phyloP scores from a whole-genome alignment of 2,797 vertebrate species.

The Psittacula echo region DNA sequence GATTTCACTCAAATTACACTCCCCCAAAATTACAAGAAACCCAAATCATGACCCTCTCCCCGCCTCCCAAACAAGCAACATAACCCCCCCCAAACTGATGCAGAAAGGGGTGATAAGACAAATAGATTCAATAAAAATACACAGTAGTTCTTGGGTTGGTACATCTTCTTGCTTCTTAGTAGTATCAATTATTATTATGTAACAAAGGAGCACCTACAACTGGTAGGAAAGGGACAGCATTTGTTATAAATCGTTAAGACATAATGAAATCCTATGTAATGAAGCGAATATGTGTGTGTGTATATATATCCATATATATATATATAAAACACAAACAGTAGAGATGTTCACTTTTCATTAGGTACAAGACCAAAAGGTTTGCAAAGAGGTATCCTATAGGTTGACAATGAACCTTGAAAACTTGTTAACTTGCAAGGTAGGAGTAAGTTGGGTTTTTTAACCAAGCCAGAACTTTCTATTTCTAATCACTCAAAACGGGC shows the following conservation, averaged over 20 bases:
- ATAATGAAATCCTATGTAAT: not conserved
- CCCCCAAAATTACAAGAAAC: not conserved
- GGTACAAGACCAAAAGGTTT: not conserved
- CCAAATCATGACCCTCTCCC: not conserved
- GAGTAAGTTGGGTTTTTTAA: not conserved
- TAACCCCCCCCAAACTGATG: not conserved
- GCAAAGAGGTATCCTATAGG: not conserved
- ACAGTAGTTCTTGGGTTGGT: not conserved
- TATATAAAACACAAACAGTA: not conserved
- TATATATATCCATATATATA: rapidly evolving
- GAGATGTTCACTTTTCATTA: not conserved
- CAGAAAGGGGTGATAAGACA: not conserved
- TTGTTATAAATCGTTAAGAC: not conserved
- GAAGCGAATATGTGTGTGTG: rapidly evolving
- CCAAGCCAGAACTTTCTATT: not conserved
- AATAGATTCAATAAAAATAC: not conserved
- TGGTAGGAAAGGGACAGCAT: not conserved
- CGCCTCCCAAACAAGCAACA: not conserved
- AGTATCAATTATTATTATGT: not conserved
- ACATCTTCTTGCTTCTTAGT: not conserved
- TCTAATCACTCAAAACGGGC: not conserved
- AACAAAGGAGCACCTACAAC: not conserved
- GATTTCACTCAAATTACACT: not conserved
- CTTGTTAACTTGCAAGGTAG: not conserved
- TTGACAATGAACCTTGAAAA: not conserved